Evolutionary conservation across 2,888 invertebrate genomes (phyloP), one percentile per base, ranked within the genome.

Genomic region (Agapostemon virescens): DNA sequence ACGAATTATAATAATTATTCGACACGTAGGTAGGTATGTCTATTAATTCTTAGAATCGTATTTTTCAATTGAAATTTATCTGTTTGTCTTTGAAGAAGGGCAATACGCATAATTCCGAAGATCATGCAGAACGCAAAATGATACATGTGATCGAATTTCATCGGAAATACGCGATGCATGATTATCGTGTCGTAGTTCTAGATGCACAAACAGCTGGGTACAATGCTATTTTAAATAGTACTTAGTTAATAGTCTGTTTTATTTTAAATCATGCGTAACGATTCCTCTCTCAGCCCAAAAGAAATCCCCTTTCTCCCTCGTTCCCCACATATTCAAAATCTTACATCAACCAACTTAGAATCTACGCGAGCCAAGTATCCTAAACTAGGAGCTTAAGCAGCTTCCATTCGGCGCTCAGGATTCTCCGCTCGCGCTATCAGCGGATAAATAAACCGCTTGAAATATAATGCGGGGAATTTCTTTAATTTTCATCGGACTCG

Each of bases 71-170:
- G 82, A 72, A 79, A 84, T 52, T 76, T 15, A 58, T 61, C 83
- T 58, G 61, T 76, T 82, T 71, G 85, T 67, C 84, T 85, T 84
- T 84, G 71, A 74, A 55, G 69, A 75, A 82, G 77, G 79, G 69
- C 74, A 64, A 30, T 11, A 45, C 63, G 33, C 67, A 69, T 52
- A 68, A 63, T 67, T 63, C 73, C 42, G 64, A 75, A 61, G 69
- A 82, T 72, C 76, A 61, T 67, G 52, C 49, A 63, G 45, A 63
- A 74, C 69, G 75, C 58, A 84, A 79, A 81, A 70, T 55, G 81
- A 87, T 84, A 80, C 77, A 70, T n/a, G 17, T 33, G 81, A 82
- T 87, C 79, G 74, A 69, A 67, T 87, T 83, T 84, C 87, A 77
- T 77, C 55, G 23, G 61, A 40, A 84, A 81, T 80, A 83, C 76